Percentiles rank a stretch among this genome's conserved stretches.
Evolutionary conservation across 1,140 invertebrate genomes (phyloP).

Genomic region (Tribolium madens): DNA sequence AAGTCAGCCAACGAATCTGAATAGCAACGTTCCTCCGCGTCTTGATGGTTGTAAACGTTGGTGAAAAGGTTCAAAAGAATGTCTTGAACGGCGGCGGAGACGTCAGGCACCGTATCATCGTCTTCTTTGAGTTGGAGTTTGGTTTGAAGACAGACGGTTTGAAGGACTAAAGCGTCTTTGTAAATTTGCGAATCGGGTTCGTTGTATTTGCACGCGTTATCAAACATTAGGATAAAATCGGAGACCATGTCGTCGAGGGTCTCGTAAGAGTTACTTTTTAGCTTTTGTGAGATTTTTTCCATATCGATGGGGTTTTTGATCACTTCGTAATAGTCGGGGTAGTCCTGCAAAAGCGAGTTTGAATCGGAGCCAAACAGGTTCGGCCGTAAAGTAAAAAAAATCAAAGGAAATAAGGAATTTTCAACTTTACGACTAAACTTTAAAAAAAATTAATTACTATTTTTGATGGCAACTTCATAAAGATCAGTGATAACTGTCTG

Average conservation of each 20-base stretch:
- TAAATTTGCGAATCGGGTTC: slow-evolving; percentile 99
- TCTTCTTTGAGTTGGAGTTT: slow-evolving; percentile 90
- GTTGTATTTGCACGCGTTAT: slow-evolving; percentile 99
- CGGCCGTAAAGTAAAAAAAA: too few species aligned
- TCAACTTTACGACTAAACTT: background rate
- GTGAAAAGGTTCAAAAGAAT: slow-evolving; percentile 93
- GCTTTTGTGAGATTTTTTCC: slow-evolving; percentile 92
- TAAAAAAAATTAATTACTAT: slow-evolving; percentile 68
- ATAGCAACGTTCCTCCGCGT: slow-evolving; percentile 95
- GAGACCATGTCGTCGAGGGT: slow-evolving; percentile 90
- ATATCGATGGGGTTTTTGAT: slow-evolving; percentile 98
- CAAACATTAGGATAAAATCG: slow-evolving; percentile 98
- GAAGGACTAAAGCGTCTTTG: slow-evolving; percentile 95
- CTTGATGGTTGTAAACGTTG: slow-evolving; percentile 94
- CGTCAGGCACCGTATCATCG: slow-evolving; percentile 89
- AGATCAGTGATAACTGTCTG: slow-evolving; percentile 89
- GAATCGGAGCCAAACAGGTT: background rate
- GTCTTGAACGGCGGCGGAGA: slow-evolving; percentile 89
- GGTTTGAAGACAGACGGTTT: slow-evolving; percentile 91
- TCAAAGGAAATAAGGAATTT: too few species aligned
- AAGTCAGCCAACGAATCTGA: slow-evolving; percentile 96
- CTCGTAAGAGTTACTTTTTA: slow-evolving; percentile 84
- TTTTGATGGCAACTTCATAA: slow-evolving; percentile 95
- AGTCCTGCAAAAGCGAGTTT: slow-evolving; percentile 73
- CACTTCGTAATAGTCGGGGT: slow-evolving; percentile 98